Conservation (phyloP, 2,888 invertebrate genomes). For the Hyppa rectilinea region DNA sequence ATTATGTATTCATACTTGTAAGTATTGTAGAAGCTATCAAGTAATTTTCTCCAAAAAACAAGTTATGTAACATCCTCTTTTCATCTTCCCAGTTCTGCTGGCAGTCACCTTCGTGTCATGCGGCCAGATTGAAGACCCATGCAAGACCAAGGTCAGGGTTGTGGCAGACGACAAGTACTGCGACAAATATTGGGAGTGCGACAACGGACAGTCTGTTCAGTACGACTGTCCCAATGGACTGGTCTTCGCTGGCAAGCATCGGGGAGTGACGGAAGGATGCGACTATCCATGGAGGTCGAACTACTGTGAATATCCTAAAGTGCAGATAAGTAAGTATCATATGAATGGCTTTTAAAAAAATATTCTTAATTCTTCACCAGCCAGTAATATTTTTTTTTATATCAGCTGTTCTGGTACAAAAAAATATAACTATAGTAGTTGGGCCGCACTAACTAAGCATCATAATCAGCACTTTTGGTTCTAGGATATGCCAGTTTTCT, state of each 20-base stretch:
- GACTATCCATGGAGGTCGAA: constrained; percentile 97
- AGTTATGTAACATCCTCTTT: constrained; percentile 9
- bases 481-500: too few species aligned
- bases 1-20: constrained; percentile 60
- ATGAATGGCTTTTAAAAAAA: too few species aligned
- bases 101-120: constrained; percentile 76
- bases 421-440: background rate
- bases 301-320: constrained; percentile 93
- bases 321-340: constrained; percentile 93
- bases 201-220: constrained; percentile 94
- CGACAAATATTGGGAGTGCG: constrained; percentile 96
- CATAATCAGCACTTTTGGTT: too few species aligned
- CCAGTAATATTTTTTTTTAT: background rate
- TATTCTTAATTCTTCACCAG: too few species aligned
- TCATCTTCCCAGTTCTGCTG: constrained; percentile 76
- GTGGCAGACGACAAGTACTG: constrained; percentile 95
- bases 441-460: too few species aligned
- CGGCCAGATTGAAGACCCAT: constrained; percentile 93
- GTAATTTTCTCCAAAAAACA: constrained; percentile 32
- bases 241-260: constrained; percentile 96
- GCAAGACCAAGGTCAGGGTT: constrained; percentile 94
- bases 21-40: constrained; percentile 69
- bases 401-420: too few species aligned
- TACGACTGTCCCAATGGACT: constrained; percentile 98
- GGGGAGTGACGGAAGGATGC: constrained; percentile 97